A percentile compares a stretch with the other conserved stretches of the same genome.
phyloP scores from a whole-genome alignment of 2,888 invertebrate species.

The Pseudococcus viburni region DNA sequence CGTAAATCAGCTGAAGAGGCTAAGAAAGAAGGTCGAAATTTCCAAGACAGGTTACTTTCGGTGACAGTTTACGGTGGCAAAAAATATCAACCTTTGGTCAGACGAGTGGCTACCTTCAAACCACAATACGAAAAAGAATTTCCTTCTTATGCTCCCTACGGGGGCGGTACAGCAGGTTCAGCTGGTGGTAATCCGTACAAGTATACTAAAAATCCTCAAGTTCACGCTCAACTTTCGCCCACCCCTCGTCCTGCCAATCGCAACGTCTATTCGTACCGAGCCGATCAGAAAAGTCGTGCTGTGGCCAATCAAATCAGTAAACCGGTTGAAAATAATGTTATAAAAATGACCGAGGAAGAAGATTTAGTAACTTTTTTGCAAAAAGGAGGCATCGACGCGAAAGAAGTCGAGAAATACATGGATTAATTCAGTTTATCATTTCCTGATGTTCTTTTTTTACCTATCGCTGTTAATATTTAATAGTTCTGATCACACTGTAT shows the following conservation, averaged over 20 bases:
- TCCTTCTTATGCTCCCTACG: not conserved
- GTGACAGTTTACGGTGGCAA: slow-evolving; percentile 72
- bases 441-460: not conserved
- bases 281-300: slow-evolving; percentile 46
- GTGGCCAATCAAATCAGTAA: not conserved
- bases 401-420: slow-evolving; percentile 47
- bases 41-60: slow-evolving; percentile 76
- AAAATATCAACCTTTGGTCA: slow-evolving; percentile 50
- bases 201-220: slow-evolving; percentile 60
- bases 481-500: slow-evolving; percentile 24
- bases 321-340: slow-evolving; percentile 8
- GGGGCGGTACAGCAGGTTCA: not conserved
- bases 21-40: slow-evolving; percentile 81
- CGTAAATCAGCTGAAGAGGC: slow-evolving; percentile 87
- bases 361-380: slow-evolving; percentile 57
- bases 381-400: slow-evolving; percentile 51
- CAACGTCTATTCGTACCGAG: slow-evolving; percentile 58
- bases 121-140: slow-evolving; percentile 48
- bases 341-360: slow-evolving; percentile 52
- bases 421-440: slow-evolving; percentile 43
- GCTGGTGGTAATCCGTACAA: slow-evolving; percentile 60
- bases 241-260: slow-evolving; percentile 51
- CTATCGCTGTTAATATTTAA: slow-evolving; percentile 37
- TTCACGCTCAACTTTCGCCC: not conserved
- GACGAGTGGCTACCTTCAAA: slow-evolving; percentile 40